Conservation (phyloP, 2,113 vertebrate genomes). For the Podarcis muralis region DNA sequence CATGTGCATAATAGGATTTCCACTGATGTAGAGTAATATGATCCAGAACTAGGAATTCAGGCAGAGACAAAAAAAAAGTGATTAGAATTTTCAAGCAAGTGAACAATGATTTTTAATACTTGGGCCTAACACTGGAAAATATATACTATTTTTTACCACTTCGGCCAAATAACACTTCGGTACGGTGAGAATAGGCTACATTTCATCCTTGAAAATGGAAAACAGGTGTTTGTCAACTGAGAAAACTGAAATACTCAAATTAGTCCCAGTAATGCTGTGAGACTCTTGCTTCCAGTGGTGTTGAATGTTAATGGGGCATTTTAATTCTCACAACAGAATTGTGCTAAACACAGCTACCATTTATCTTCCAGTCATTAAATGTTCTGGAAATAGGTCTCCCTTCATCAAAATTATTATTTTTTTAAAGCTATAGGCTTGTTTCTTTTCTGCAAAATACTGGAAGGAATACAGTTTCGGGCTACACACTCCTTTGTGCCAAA, state of each 20-base stretch:
- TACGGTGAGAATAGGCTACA: neutral
- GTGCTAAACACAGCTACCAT: no score
- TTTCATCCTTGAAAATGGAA: neutral
- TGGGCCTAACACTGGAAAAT: neutral
- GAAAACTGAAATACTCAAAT: neutral
- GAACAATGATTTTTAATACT: neutral
- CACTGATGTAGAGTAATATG: neutral
- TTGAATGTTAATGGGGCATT: slow-evolving; percentile 19
- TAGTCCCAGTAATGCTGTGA: neutral
- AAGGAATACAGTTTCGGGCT: neutral
- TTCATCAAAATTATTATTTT: neutral
- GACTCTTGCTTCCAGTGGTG: neutral
- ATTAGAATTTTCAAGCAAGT: neutral
- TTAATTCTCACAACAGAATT: neutral
- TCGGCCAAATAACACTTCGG: neutral
- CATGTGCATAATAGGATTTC: neutral
- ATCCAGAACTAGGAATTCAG: neutral
- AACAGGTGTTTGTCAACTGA: neutral
- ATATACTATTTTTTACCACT: neutral
- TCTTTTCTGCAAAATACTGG: neutral
- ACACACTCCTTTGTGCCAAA: neutral
- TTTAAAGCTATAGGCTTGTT: neutral
- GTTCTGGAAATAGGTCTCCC: neutral
- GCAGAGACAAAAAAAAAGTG: neutral
- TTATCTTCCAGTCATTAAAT: neutral